Base-by-base conservation (phyloP, 53 echinoderm and acorn worm species). In the Temnopleurus reevesii region DNA sequence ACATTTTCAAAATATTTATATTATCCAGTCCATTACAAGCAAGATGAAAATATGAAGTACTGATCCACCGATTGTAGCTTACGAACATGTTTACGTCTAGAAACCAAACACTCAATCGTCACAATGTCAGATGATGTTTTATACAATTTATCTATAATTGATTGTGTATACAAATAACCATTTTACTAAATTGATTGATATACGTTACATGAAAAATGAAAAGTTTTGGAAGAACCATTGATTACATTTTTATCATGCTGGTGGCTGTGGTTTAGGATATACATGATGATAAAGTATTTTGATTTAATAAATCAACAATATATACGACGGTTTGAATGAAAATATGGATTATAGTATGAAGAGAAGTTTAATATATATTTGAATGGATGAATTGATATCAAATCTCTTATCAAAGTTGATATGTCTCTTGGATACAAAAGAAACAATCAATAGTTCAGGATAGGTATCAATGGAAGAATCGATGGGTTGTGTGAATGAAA, bases 161-260 rank as follows among this genome's bases (percentile, higher is more conserved):
- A n/a, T n/a, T n/a, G n/a, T n/a, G n/a, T n/a, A n/a, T n/a, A n/a
- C n/a, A n/a, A n/a, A n/a, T n/a, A n/a, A n/a, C n/a, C n/a, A n/a
- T n/a, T n/a, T n/a, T n/a, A n/a, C n/a, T 71, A 4, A 41, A 38
- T 33, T 71, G 71, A 71, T 71, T 21, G 71, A 41, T 71, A 8
- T 34, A 41, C 43, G n/a, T 38, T 13, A n/a, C 5, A n/a, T 41
- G 41, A 41, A 21, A 17, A 13, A 41, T 71, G 71, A 71, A 71
- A 71, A 21, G 71, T 71, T 36, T 71, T 36, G 71, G 71, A 71
- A 71, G 43, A 41, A 9, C 41, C 38, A 38, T 71, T 71, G 71
- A 71, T 21, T n/a, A 43, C n/a, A n/a, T n/a, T 41, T 31, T 38
- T 41, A 41, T 71, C 71, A 33, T 71, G 71, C 18, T 9, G 41